These are phyloP conservation scores for Melanotaenia boesemani DNA, from an alignment of 2,797 vertebrate species.

Conservation along the genomic window DNA sequence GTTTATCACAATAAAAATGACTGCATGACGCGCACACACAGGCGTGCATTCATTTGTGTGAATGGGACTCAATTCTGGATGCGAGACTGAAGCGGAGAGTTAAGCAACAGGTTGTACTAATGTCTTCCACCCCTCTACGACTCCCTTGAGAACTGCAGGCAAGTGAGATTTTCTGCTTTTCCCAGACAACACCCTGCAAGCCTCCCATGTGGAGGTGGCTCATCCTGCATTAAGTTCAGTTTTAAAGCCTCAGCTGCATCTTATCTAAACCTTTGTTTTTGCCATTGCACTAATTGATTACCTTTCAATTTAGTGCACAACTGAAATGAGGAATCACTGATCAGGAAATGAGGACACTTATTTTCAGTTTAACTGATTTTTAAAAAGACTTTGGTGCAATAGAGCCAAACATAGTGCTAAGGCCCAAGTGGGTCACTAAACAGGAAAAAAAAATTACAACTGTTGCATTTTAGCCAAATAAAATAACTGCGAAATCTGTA, in stretches of 20 bases:
- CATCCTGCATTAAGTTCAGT: conserved; percentile 29
- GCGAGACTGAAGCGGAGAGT: conserved; percentile 42
- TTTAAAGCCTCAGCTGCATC: background rate
- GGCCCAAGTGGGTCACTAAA: background rate
- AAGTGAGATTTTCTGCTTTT: conserved; percentile 78
- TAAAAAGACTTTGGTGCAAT: no score
- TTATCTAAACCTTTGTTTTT: background rate
- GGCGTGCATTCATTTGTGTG: conserved; percentile 21
- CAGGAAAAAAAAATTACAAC: background rate
- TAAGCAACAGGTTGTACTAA: conserved; percentile 68
- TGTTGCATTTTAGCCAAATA: background rate
- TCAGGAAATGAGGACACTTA: background rate
- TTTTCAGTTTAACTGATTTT: background rate
- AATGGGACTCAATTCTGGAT: conserved; percentile 33
- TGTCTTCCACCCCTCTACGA: conserved; percentile 77
- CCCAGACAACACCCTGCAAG: conserved; percentile 86
- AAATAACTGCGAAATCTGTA: background rate
- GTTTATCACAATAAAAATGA: conserved; percentile 29
- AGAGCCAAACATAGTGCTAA: background rate
- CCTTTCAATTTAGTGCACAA: background rate
- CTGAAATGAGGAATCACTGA: background rate
- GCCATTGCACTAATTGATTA: background rate
- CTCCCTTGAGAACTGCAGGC: conserved; percentile 69
- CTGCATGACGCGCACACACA: conserved; percentile 27
- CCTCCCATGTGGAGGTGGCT: conserved; percentile 48